Evolutionary conservation across 1,140 invertebrate species (phyloP).

Genomic region (Dendrolimus punctatus): DNA sequence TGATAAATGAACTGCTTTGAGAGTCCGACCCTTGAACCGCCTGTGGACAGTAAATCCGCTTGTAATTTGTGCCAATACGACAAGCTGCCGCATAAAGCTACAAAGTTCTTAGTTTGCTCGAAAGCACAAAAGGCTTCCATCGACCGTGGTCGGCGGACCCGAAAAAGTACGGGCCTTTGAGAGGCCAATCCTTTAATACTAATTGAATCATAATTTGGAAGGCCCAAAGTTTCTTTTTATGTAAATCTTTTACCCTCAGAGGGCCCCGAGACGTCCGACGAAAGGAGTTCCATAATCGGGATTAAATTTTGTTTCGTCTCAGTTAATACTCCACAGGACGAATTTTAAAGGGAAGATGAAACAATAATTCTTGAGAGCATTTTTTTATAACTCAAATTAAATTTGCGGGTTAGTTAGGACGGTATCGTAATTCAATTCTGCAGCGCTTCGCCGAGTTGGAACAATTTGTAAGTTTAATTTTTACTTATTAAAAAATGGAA

Average conservation of each 20-base stretch:
- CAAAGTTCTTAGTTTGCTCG: slow-evolving; percentile 58
- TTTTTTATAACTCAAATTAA: too few species aligned
- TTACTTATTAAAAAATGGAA: too few species aligned
- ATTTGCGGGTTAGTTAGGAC: too few species aligned
- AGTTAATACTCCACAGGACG: slow-evolving; percentile 2
- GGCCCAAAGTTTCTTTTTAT: slow-evolving; percentile 68
- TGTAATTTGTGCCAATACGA: slow-evolving; percentile 44
- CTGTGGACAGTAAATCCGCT: slow-evolving; percentile 23
- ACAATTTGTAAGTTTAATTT: too few species aligned
- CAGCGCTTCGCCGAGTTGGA: too few species aligned
- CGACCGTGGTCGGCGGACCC: slow-evolving; percentile 43
- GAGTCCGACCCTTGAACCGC: neutral
- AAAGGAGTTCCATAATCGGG: slow-evolving; percentile 31
- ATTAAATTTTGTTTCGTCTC: slow-evolving; percentile 49
- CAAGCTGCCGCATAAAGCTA: slow-evolving; percentile 43
- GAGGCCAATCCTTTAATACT: slow-evolving; percentile 67
- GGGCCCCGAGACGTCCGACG: slow-evolving; percentile 45
- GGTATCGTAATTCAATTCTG: too few species aligned
- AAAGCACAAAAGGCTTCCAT: slow-evolving; percentile 60
- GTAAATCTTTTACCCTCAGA: slow-evolving; percentile 60
- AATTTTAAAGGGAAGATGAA: too few species aligned
- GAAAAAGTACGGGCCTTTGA: slow-evolving; percentile 60
- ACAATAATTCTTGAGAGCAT: too few species aligned
- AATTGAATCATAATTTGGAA: slow-evolving; percentile 69
- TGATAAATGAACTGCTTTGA: too few species aligned